phyloP scores from a whole-genome alignment of 2,797 vertebrate genomes.

The Austrolebias charrua region DNA sequence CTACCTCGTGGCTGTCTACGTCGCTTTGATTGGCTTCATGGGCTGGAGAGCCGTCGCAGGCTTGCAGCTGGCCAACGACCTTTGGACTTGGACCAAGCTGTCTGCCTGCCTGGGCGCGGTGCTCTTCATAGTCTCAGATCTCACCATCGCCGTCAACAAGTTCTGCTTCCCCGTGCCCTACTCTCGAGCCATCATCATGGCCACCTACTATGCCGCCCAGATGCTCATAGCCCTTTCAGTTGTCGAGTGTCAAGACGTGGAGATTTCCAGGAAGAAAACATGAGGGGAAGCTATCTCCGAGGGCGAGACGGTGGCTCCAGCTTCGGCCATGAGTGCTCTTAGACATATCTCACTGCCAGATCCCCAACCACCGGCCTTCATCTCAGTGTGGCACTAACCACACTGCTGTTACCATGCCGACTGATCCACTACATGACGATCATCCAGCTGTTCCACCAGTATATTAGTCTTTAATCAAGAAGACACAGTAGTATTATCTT shows the following conservation, averaged over 20 bases:
- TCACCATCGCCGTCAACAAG: slow-evolving; percentile 94
- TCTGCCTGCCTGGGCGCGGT: slow-evolving; percentile 90
- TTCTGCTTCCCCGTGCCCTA: slow-evolving; percentile 98
- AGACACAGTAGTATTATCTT: slow-evolving; percentile 44
- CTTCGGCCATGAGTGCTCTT: slow-evolving; percentile 43
- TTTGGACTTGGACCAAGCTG: slow-evolving; percentile 98
- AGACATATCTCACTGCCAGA: slow-evolving; percentile 59
- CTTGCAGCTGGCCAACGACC: slow-evolving; percentile 88
- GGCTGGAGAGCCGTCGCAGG: slow-evolving; percentile 94
- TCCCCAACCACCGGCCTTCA: slow-evolving; percentile 45
- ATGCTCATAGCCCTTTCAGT: slow-evolving; percentile 97
- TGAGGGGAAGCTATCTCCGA: slow-evolving; percentile 44
- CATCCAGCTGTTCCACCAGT: slow-evolving; percentile 26
- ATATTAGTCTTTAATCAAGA: slow-evolving; percentile 36
- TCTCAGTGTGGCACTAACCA: slow-evolving; percentile 46
- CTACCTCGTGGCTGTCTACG: slow-evolving; percentile 93
- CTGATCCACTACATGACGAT: slow-evolving; percentile 30
- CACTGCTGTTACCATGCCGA: slow-evolving; percentile 40
- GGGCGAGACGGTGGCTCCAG: slow-evolving; percentile 14
- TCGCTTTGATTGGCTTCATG: slow-evolving; percentile 95
- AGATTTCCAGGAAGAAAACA: slow-evolving; percentile 81
- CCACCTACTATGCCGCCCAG: slow-evolving; percentile 96
- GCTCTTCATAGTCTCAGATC: slow-evolving; percentile 95
- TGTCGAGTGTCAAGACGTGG: slow-evolving; percentile 89
- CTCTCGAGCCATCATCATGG: slow-evolving; percentile 94